Conservation (phyloP, 2,113 vertebrate genomes). For the Menura novaehollandiae region DNA sequence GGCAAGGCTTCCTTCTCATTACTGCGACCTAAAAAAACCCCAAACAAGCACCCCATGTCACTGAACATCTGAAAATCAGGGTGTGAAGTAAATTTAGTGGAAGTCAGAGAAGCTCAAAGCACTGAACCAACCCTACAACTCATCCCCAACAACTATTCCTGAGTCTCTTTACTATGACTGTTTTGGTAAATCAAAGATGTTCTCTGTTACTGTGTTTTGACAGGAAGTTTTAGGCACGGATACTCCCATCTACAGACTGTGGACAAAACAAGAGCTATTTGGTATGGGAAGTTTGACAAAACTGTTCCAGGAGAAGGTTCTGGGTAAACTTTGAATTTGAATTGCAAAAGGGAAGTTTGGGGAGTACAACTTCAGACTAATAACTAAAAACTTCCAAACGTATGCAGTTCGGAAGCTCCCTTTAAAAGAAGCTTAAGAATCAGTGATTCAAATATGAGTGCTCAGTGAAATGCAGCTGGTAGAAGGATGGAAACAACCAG, state of each 20-base stretch:
- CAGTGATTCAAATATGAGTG: not conserved
- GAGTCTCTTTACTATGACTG: not conserved
- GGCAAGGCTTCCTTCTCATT: not conserved
- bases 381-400: not conserved
- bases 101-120: not conserved
- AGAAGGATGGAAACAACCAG: not conserved
- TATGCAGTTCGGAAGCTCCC: not conserved
- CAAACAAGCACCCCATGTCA: fast-evolving
- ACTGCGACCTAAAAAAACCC: not conserved
- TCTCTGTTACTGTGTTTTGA: constrained; percentile 44
- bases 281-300: not conserved
- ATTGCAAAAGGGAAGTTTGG: not conserved
- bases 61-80: not conserved
- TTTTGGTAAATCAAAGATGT: constrained; percentile 36
- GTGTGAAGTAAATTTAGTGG: not conserved
- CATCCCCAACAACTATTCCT: not conserved
- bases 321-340: not conserved
- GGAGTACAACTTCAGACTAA: not conserved
- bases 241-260: not conserved
- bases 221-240: constrained; percentile 16
- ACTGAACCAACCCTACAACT: not conserved
- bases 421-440: not conserved
- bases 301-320: not conserved
- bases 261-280: not conserved
- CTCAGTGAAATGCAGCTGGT: not conserved